Evolutionary conservation across 2,888 invertebrate genomes (phyloP), one percentile per base, ranked within the genome.

Genomic region (Ophonus ardosiacus): DNA sequence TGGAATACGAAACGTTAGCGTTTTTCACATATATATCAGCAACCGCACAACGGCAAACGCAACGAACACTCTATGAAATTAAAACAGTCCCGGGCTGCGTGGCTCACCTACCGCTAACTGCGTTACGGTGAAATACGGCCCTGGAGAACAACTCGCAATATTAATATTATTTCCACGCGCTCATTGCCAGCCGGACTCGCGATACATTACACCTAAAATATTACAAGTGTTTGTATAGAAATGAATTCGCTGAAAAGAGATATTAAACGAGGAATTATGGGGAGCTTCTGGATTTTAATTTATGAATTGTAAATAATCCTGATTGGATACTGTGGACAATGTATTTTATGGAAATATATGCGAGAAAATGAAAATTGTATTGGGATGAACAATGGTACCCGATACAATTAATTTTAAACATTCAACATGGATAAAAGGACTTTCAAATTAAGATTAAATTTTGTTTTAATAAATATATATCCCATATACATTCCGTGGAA

Each of bases 21-120:
- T 51, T 59, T 74, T 83, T 59, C 18, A 71, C 82, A 65, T 40
- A 83, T 78, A 84, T 84, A 78, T 84, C 84, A 84, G 43, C 78
- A 78, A 78, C 84, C 84, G 65, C 31, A 13, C 43, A 13, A 51
- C 43, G 10, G 43, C 43, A 51, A 51, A 31, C 31, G 43, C 84
- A 78, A 18, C 61, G 76, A 84, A 84, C 84, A 84, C 84, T 84
- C 84, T 84, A 78, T 84, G 84, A 84, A 84, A 84, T 84, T 84
- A 84, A 84, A 84, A 76, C 63, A 78, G 51, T 78, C 78, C 43
- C 10, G 74, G 74, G 63, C 51, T 56, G 56, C 56, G 68, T 57
- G 56, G 51, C 63, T 31, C 65, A 81, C 56, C 81, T 68, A 21
- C 68, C 15, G 21, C 71, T 68, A 81, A 81, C 81, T 68, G 56